Base-by-base conservation (phyloP, 1,140 invertebrate genomes). In the Uloborus diversus region DNA sequence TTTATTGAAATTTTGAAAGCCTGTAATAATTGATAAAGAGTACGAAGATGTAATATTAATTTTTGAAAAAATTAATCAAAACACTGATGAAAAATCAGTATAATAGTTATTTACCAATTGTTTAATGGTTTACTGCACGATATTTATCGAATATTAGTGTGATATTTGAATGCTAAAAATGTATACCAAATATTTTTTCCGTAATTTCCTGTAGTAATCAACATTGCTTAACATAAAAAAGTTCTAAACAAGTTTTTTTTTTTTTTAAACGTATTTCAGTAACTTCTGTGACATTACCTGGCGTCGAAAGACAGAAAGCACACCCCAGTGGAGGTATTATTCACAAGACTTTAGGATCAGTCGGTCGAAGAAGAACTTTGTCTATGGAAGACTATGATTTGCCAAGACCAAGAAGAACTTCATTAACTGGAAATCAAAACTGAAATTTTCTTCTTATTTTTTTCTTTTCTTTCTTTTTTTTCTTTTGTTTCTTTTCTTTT, bases 371-470 rank as follows among this genome's bases (percentile, higher is more conserved):
- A 47, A 56, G 82, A 42, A 84, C 84, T 32, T 62, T 84, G n/a
- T 84, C 83, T 9, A 84, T 84, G 84, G 84, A 84, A 68, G 84
- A 84, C 62, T 84, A 84, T 65, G 78, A 80, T 42, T 32, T 71
- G n/a, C 81, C 81, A 17, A 32, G 81, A 49, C 56, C 68, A 49
- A 62, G 81, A 35, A 65, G 81, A 57, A 65, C 81, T 17, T 81
- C 78, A 3, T 37, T 82, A 17, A 75, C 69, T 5, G 51, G 47
- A 25, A 75, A 56, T 28, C 68, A 81, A 37, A 73, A 73, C 53
- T 80, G 53, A 53, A 66, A 4, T 7, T n/a, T n/a, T n/a, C n/a
- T n/a, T n/a, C n/a, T 42, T 64, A 13, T 7, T 32, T 42, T 64
- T 64, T 25, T 64, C 61, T 64, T 64, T 64, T 32, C 61, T 64